A percentile compares a stretch with the other conserved stretches of the same genome.
Evolutionary conservation across 1,140 invertebrate genomes (phyloP).

Genomic region (Steinernema khuongi): DNA sequence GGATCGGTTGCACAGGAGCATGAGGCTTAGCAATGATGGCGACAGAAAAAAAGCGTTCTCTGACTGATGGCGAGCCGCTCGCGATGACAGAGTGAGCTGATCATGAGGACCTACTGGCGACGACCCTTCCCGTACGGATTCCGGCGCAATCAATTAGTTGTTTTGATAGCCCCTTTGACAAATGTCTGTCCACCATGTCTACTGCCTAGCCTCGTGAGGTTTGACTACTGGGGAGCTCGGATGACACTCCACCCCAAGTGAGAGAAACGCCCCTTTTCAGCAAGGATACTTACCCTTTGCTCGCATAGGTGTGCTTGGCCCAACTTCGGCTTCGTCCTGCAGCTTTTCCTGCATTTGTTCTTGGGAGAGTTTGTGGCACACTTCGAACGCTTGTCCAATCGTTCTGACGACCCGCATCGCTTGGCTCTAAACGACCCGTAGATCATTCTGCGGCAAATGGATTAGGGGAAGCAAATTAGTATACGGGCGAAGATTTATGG

Average conservation of each 20-base stretch:
- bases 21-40: not conserved
- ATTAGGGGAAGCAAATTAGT: conserved; percentile 41
- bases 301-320: not conserved
- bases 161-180: conserved; percentile 5
- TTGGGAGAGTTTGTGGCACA: conserved; percentile 79
- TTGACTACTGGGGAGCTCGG: no score
- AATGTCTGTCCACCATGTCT: not conserved
- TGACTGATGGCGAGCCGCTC: not conserved
- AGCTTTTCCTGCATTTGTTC: conserved; percentile 51
- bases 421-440: conserved; percentile 72
- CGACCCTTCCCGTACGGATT: no score
- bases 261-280: no score
- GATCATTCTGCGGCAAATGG: conserved; percentile 52
- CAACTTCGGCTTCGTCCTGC: conserved; percentile 34
- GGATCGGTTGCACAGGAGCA: not conserved
- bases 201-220: not conserved
- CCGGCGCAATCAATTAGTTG: conserved; percentile 1
- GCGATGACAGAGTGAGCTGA: conserved; percentile 2
- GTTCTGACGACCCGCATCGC: conserved; percentile 94
- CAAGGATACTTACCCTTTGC: not conserved
- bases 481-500: no score
- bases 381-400: conserved; percentile 96
- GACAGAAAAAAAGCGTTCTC: not conserved
- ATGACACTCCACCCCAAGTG: no score
- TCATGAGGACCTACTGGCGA: not conserved